Conservation (phyloP, 1,140 invertebrate species). For the Protaetia brevitarsis region DNA sequence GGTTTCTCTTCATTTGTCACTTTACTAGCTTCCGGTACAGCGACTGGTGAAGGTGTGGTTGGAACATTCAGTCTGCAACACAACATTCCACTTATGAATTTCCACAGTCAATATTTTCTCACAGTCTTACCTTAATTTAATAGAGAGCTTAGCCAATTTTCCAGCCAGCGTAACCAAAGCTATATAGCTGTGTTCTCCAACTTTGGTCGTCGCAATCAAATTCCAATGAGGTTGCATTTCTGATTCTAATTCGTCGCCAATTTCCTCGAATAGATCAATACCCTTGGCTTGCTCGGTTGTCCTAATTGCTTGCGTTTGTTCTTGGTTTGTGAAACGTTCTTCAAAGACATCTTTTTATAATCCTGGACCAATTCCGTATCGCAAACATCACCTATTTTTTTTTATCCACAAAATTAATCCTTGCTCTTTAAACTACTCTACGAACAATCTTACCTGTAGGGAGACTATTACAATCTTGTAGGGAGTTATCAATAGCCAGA, state of each 20-base stretch:
- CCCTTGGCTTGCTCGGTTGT: slow-evolving; percentile 61
- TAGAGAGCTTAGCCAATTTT: slow-evolving; percentile 61
- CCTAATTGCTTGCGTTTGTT: slow-evolving; percentile 51
- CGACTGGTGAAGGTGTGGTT: slow-evolving; percentile 49
- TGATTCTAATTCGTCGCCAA: slow-evolving; percentile 54
- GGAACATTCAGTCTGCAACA: slow-evolving; percentile 54
- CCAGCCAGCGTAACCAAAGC: slow-evolving; percentile 66
- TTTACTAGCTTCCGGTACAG: slow-evolving; percentile 42
- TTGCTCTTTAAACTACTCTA: background rate
- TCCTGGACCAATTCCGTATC: slow-evolving; percentile 78
- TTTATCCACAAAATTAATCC: slow-evolving; percentile 15
- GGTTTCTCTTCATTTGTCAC: slow-evolving; percentile 49
- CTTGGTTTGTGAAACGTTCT: slow-evolving; percentile 49
- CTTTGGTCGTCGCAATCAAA: slow-evolving; percentile 59
- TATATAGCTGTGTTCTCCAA: slow-evolving; percentile 62
- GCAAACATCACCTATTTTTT: slow-evolving; percentile 53
- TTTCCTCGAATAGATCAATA: slow-evolving; percentile 60
- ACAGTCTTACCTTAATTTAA: slow-evolving; percentile 54
- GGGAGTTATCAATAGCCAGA: slow-evolving; percentile 67
- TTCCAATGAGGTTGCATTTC: slow-evolving; percentile 66
- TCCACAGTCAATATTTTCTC: background rate
- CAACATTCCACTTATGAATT: background rate
- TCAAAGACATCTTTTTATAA: slow-evolving; percentile 70
- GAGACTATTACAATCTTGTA: slow-evolving; percentile 77
- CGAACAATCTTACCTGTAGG: slow-evolving; percentile 49